Conservation (phyloP, 2,888 invertebrate species). For the Meandrusa payeni region DNA sequence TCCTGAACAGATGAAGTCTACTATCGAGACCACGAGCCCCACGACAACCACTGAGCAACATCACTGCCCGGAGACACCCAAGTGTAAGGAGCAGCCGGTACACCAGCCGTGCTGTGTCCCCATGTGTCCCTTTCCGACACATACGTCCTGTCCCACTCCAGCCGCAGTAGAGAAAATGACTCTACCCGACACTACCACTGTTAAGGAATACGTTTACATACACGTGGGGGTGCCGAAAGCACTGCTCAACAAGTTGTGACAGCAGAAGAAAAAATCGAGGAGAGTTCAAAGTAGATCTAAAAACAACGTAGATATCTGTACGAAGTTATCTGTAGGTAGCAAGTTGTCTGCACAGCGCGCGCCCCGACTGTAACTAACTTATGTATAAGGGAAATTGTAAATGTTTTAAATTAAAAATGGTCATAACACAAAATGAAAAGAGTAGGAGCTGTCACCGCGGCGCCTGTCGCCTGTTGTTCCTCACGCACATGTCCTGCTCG, state of each 20-base stretch:
- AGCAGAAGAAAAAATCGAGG: no score
- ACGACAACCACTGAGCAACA: slow-evolving; percentile 12
- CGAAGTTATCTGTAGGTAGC: no score
- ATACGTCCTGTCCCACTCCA: background rate
- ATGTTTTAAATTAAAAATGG: no score
- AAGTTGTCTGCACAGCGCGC: no score
- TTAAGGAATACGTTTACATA: slow-evolving; percentile 40
- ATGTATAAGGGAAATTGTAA: no score
- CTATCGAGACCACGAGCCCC: slow-evolving; percentile 26
- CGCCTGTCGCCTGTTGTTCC: no score
- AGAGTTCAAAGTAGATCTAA: no score
- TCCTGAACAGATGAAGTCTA: background rate
- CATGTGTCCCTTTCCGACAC: slow-evolving; percentile 25
- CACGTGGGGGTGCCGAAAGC: slow-evolving; percentile 53
- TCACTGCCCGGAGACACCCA: slow-evolving; percentile 19
- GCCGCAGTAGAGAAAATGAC: background rate
- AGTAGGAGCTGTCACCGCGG: no score
- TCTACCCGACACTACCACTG: slow-evolving; percentile 8
- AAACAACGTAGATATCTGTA: no score
- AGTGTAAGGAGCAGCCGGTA: slow-evolving; percentile 21
- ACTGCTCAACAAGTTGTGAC: slow-evolving; percentile 29
- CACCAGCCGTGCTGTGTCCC: slow-evolving; percentile 27
- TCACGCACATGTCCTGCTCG: no score
- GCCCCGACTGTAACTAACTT: no score
- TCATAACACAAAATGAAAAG: no score